Percentiles rank a stretch among this genome's conserved stretches.
phyloP scores from a whole-genome alignment of 1,140 invertebrate species.

The Drosophila jambulina region DNA sequence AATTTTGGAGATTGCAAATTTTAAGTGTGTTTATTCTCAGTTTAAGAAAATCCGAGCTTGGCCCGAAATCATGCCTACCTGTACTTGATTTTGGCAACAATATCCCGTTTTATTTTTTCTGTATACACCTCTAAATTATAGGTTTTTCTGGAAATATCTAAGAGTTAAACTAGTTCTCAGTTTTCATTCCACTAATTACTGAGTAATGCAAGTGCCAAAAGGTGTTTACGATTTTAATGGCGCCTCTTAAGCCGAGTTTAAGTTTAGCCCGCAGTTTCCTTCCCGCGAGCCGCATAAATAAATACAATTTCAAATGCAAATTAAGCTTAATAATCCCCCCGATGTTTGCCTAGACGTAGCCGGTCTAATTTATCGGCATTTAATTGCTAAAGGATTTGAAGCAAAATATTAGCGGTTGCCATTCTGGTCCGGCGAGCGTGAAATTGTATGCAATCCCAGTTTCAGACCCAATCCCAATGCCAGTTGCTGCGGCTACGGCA shows the following conservation, averaged over 20 bases:
- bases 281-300: constrained; percentile 12
- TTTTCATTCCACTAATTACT: not conserved
- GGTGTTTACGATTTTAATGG: not conserved
- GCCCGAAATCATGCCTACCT: no score
- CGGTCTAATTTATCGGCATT: constrained; percentile 59
- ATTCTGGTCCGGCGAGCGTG: constrained; percentile 63
- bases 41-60: no score
- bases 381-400: constrained; percentile 69
- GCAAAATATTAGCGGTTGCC: constrained; percentile 63
- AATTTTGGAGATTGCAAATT: no score
- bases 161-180: not conserved
- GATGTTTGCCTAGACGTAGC: constrained; percentile 10
- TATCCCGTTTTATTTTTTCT: no score
- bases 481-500: not conserved
- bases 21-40: no score
- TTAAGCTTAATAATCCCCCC: constrained; percentile 46
- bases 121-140: no score
- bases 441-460: constrained; percentile 60
- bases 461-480: constrained; percentile 26
- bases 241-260: constrained; percentile 7
- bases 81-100: no score
- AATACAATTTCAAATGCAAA: constrained; percentile 44
- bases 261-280: constrained; percentile 4
- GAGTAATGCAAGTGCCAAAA: not conserved
- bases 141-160: no score